Evolutionary conservation across 2,113 vertebrate species (phyloP).

Genomic region (Daphoenositta chrysoptera): DNA sequence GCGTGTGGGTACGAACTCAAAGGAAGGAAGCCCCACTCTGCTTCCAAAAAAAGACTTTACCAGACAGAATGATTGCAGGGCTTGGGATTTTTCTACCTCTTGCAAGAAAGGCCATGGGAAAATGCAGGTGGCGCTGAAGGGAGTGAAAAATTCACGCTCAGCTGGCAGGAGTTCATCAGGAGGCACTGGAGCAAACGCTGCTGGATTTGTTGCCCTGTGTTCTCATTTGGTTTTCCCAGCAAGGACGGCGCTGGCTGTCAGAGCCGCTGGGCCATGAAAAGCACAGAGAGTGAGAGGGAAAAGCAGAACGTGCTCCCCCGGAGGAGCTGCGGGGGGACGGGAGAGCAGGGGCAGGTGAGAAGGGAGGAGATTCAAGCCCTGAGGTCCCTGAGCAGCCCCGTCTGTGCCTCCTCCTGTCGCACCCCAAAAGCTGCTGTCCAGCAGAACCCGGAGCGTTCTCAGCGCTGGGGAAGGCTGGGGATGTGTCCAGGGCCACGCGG

Average conservation of each 20-base stretch:
- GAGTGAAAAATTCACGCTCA: not conserved
- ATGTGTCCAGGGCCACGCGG: not conserved
- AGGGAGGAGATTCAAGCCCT: fast-evolving
- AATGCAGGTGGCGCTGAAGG: not conserved
- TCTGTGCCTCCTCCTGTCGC: not conserved
- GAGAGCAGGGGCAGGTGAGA: not conserved
- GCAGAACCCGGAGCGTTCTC: fast-evolving
- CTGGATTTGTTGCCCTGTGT: not conserved
- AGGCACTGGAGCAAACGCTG: not conserved
- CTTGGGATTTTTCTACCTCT: not conserved
- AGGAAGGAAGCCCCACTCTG: not conserved
- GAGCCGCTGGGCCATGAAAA: not conserved
- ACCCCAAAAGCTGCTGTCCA: not conserved
- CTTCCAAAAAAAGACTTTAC: not conserved
- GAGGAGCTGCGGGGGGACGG: not conserved
- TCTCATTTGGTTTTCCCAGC: not conserved
- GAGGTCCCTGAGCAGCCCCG: not conserved
- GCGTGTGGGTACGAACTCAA: not conserved
- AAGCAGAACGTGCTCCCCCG: not conserved
- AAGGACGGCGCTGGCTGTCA: not conserved
- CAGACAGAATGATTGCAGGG: not conserved
- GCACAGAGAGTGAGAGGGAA: not conserved
- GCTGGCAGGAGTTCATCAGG: not conserved
- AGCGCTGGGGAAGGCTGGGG: not conserved
- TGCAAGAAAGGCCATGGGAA: not conserved